phyloP scores from a whole-genome alignment of 2,888 invertebrate genomes.

The Platerodrilus igneus region DNA sequence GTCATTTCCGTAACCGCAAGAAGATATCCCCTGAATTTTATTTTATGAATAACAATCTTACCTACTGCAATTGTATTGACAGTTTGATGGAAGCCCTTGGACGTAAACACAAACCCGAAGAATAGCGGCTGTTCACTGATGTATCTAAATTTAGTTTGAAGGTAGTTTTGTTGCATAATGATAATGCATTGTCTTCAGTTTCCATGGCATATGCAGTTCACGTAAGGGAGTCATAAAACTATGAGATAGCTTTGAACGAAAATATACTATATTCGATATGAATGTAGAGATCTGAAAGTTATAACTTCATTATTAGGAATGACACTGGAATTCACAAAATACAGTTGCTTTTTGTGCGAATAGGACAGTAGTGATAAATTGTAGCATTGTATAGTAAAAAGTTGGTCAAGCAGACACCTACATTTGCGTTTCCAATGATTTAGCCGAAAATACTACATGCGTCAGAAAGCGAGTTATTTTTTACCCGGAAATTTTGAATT shows the following conservation, averaged over 20 bases:
- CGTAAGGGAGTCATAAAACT: not conserved
- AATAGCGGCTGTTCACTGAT: constrained; percentile 9
- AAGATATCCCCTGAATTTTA: constrained; percentile 1
- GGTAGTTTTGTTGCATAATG: constrained; percentile 6
- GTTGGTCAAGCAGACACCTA: not conserved
- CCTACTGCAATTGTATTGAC: constrained; percentile 3
- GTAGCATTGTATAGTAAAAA: not conserved
- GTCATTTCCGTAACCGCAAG: not conserved
- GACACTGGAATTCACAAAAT: too few species aligned
- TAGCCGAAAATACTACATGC: too few species aligned
- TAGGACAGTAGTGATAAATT: not conserved
- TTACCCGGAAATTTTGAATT: too few species aligned
- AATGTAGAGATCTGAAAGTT: constrained; percentile 1
- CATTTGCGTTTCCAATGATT: too few species aligned
- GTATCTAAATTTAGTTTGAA: constrained; percentile 1
- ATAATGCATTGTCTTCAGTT: constrained; percentile 1
- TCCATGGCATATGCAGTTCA: constrained; percentile 1
- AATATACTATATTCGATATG: not conserved
- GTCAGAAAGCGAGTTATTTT: too few species aligned
- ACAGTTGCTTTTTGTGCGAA: not conserved
- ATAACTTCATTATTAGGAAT: not conserved
- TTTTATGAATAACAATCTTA: constrained; percentile 4
- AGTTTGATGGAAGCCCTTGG: constrained; percentile 3
- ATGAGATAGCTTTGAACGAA: not conserved
- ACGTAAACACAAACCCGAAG: not conserved